These are phyloP conservation scores for Eidolon helvum DNA, from an alignment of 2,113 vertebrate species.

Conservation along the genomic window DNA sequence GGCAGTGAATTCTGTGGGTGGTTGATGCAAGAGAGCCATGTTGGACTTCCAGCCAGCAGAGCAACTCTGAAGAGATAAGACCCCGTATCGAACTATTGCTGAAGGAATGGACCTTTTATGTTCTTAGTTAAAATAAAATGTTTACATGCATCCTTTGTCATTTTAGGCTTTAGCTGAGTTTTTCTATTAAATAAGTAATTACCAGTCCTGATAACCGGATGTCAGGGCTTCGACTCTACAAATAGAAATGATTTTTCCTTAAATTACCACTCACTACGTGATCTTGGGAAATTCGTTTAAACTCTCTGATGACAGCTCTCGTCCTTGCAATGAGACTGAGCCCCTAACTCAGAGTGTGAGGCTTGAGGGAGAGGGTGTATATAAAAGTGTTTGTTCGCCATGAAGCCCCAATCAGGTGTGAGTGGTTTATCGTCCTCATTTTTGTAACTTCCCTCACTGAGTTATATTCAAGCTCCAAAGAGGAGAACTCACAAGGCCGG, in stretches of 20 bases:
- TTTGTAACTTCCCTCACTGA: not conserved
- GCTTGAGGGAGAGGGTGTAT: not conserved
- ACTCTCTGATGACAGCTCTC: not conserved
- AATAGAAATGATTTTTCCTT: not conserved
- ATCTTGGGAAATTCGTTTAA: not conserved
- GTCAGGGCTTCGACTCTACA: not conserved
- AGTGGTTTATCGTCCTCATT: not conserved
- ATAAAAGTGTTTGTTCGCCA: not conserved
- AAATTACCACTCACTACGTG: not conserved
- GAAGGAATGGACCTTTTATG: not conserved
- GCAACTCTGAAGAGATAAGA: not conserved
- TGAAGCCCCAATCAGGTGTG: not conserved
- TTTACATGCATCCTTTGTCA: not conserved
- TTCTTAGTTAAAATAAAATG: not conserved
- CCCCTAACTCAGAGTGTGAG: not conserved
- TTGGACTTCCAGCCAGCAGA: not conserved
- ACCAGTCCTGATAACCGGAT: not conserved
- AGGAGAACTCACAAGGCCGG: conserved; percentile 74
- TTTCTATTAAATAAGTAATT: not conserved
- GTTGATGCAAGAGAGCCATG: not conserved
- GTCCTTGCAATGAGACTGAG: not conserved
- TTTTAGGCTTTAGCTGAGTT: not conserved
- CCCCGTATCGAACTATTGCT: not conserved
- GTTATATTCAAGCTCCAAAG: not conserved
- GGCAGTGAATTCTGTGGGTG: not conserved